These are phyloP conservation scores for Mactromeris polynyma DNA, from an alignment of 2,888 invertebrate genomes.

Conservation along the genomic window DNA sequence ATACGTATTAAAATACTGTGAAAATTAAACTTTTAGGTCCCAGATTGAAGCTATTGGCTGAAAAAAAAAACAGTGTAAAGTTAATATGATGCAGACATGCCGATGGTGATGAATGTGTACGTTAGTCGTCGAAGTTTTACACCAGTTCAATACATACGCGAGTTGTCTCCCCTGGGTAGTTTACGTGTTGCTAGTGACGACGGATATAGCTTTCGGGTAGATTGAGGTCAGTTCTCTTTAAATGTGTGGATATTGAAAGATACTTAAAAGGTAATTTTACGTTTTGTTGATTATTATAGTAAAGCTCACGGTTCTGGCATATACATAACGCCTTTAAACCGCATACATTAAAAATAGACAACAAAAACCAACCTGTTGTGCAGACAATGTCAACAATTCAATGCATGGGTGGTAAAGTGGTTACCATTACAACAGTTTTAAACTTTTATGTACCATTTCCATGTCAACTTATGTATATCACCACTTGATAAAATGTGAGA, in stretches of 20 bases:
- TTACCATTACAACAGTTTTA: neutral
- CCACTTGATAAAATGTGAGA: neutral
- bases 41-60: no score
- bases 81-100: neutral
- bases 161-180: conserved; percentile 41
- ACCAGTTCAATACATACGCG: neutral
- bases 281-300: neutral
- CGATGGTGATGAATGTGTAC: neutral
- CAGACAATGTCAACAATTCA: neutral
- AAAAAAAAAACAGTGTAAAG: no score
- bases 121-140: neutral
- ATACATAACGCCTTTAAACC: neutral
- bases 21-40: no score
- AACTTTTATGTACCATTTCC: neutral
- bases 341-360: neutral
- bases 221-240: conserved; percentile 38
- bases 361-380: neutral
- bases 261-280: neutral
- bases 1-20: no score
- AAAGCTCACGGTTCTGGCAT: neutral
- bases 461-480: neutral
- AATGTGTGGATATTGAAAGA: conserved; percentile 15
- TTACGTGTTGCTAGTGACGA: conserved; percentile 62
- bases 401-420: no score
- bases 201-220: conserved; percentile 25